Evolutionary conservation across 2,797 vertebrate species (phyloP).

Genomic region (Aulostomus chinensis): DNA sequence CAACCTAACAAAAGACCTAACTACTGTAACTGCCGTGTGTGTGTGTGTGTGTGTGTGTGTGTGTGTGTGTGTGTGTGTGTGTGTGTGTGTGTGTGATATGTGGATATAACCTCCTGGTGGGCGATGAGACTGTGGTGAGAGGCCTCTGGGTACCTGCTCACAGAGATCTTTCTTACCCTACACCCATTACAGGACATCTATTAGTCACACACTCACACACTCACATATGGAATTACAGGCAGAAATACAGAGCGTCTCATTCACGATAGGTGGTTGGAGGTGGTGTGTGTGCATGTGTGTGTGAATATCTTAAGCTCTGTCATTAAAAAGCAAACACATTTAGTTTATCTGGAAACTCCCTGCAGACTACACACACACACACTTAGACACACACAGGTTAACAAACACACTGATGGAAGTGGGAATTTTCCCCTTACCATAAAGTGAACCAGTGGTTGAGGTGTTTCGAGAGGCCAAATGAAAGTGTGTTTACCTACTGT

Average conservation of each 20-base stretch:
- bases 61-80: conserved; percentile 10
- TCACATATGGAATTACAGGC: conserved; percentile 20
- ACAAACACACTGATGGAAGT: conserved; percentile 45
- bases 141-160: conserved; percentile 50
- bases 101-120: conserved; percentile 59
- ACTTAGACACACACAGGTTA: conserved; percentile 35
- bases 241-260: conserved; percentile 68
- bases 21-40: conserved; percentile 10
- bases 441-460: conserved; percentile 64
- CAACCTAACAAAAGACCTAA: conserved; percentile 13
- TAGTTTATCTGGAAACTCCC: conserved; percentile 77
- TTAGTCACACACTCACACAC: conserved; percentile 41
- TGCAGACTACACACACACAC: conserved; percentile 47
- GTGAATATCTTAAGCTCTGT: conserved; percentile 80
- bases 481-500: conserved; percentile 64
- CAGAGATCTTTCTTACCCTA: conserved; percentile 55
- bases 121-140: conserved; percentile 53
- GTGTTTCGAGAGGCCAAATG: conserved; percentile 52
- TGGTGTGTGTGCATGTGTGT: conserved; percentile 43
- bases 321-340: conserved; percentile 81
- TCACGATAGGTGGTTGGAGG: conserved; percentile 67
- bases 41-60: conserved; percentile 13
- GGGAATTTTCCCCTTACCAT: conserved; percentile 61
- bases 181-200: conserved; percentile 58
- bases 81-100: conserved; percentile 33